Conservation (phyloP, 2,888 invertebrate genomes). For the Sylvicola cinctus region DNA sequence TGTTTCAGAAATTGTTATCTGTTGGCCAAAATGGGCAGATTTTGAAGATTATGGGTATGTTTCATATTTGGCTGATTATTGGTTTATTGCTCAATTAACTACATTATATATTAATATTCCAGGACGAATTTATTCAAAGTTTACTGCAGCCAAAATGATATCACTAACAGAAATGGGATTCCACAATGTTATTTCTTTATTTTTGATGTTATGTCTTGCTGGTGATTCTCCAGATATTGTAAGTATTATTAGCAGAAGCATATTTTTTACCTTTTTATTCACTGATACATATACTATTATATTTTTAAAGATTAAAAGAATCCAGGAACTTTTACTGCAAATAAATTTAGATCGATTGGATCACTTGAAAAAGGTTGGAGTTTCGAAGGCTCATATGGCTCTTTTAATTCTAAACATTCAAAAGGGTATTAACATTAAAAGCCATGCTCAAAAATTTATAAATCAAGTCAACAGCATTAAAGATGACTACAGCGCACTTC, state of each 20-base stretch:
- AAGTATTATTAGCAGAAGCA: too few species aligned
- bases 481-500: slow-evolving; percentile 12
- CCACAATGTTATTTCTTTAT: slow-evolving; percentile 28
- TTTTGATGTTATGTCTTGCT: slow-evolving; percentile 18
- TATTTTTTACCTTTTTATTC: too few species aligned
- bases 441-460: slow-evolving; percentile 18
- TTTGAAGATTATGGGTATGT: slow-evolving; percentile 25
- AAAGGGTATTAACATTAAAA: slow-evolving; percentile 16
- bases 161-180: slow-evolving; percentile 32
- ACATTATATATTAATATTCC: too few species aligned
- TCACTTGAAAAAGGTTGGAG: slow-evolving; percentile 15
- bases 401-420: slow-evolving; percentile 21
- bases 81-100: too few species aligned
- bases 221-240: slow-evolving; percentile 15
- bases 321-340: slow-evolving; percentile 20
- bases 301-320: slow-evolving; percentile 15
- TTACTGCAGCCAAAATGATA: slow-evolving; percentile 31
- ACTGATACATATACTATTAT: too few species aligned
- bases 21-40: slow-evolving; percentile 12
- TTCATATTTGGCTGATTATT: too few species aligned
- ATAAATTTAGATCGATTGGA: slow-evolving; percentile 20
- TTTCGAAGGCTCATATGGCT: slow-evolving; percentile 23
- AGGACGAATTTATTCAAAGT: slow-evolving; percentile 36
- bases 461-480: slow-evolving; percentile 15
- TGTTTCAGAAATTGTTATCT: slow-evolving; percentile 12